Evolutionary conservation across 2,797 vertebrate species (phyloP).

Genomic region (Hydrocynus forskahlii): DNA sequence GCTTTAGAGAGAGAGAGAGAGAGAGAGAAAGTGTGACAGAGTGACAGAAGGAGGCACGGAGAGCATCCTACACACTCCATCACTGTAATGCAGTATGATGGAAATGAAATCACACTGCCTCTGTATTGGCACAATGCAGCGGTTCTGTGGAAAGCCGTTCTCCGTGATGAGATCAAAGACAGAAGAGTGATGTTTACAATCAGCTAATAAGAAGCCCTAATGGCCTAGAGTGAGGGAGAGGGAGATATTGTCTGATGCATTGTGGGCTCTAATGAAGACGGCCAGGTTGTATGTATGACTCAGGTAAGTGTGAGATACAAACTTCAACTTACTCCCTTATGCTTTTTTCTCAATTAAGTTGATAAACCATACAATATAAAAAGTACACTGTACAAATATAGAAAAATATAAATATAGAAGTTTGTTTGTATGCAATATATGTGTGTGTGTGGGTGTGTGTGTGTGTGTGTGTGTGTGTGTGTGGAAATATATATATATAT

Average conservation of each 20-base stretch:
- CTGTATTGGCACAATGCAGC: constrained; percentile 17
- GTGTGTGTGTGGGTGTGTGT: too few relatives aligned
- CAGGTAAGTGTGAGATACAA: not conserved
- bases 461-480: too few relatives aligned
- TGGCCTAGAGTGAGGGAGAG: not conserved
- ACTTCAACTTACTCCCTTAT: not conserved
- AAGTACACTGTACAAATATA: too few relatives aligned
- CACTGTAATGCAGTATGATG: constrained; percentile 38
- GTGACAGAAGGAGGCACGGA: constrained; percentile 25
- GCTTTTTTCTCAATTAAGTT: too few relatives aligned
- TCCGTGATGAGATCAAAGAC: constrained; percentile 31
- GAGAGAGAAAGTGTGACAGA: not conserved
- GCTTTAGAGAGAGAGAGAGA: too few relatives aligned
- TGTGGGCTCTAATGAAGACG: not conserved
- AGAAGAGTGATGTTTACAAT: constrained; percentile 4
- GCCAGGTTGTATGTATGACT: not conserved
- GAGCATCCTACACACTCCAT: constrained; percentile 22
- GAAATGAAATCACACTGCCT: constrained; percentile 43
- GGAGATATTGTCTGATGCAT: not conserved
- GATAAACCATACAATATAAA: too few relatives aligned
- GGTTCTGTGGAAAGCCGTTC: not conserved
- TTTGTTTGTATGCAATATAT: too few relatives aligned
- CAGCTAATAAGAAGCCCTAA: not conserved
- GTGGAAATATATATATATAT: too few relatives aligned
- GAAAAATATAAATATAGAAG: too few relatives aligned